Evolutionary conservation across 2,888 invertebrate species (phyloP).

Genomic region (Alloscopus bannaensis): DNA sequence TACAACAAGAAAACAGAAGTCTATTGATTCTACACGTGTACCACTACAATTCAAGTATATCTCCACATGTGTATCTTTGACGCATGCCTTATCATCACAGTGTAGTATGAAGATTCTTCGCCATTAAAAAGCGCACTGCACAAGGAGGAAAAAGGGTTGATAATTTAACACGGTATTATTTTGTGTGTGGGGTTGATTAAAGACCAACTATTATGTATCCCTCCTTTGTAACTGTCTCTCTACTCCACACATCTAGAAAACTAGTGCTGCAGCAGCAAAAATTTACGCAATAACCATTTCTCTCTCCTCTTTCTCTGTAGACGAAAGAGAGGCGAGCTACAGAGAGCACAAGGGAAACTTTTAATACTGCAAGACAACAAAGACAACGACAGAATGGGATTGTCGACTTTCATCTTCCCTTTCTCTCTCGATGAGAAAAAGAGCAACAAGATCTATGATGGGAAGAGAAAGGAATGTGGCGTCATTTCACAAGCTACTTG

Average conservation of each 20-base stretch:
- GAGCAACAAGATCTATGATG: slow-evolving; percentile 52
- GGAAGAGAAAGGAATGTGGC: slow-evolving; percentile 52
- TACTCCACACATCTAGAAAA: no score
- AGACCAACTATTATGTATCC: slow-evolving; percentile 48
- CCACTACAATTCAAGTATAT: no score
- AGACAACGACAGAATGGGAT: slow-evolving; percentile 36
- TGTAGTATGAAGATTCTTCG: no score
- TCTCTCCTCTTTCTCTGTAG: background rate
- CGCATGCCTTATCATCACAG: no score
- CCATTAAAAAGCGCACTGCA: no score
- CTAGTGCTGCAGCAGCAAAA: slow-evolving; percentile 27
- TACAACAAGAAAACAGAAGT: background rate
- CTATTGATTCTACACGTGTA: background rate
- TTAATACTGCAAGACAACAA: background rate
- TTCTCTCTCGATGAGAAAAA: background rate
- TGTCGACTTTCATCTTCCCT: slow-evolving; percentile 23
- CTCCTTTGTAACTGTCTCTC: slow-evolving; percentile 29
- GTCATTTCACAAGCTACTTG: slow-evolving; percentile 46
- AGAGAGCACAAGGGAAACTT: background rate
- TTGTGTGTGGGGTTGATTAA: slow-evolving; percentile 50
- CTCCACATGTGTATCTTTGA: no score
- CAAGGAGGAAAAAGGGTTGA: slow-evolving; percentile 16
- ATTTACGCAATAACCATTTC: slow-evolving; percentile 36
- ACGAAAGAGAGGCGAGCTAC: background rate
- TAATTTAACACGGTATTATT: slow-evolving; percentile 29